Conservation (phyloP, 2,888 invertebrate genomes). For the Nephrocerus scutellatus region DNA sequence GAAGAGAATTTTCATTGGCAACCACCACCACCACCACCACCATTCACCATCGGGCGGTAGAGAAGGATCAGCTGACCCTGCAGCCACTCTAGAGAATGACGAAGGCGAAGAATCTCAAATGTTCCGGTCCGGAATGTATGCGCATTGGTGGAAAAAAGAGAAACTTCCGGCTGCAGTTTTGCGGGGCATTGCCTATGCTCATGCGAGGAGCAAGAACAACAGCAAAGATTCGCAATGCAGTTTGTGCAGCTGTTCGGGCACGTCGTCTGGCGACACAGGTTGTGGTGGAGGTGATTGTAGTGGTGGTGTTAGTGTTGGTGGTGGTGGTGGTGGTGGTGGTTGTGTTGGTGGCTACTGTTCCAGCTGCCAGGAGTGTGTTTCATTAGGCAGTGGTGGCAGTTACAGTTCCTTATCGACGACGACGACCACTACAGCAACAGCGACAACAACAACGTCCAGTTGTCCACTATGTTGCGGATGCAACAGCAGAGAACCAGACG, state of each 20-base stretch:
- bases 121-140: conserved; percentile 78
- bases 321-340: conserved; percentile 32
- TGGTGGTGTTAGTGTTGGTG: conserved; percentile 37
- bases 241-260: conserved; percentile 12
- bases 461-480: conserved; percentile 35
- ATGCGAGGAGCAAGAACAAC: conserved; percentile 51
- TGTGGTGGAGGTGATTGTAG: conserved; percentile 27
- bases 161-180: conserved; percentile 65
- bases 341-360: conserved; percentile 41
- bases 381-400: conserved; percentile 23
- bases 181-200: conserved; percentile 46
- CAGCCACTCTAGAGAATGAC: not conserved
- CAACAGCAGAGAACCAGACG: conserved; percentile 11
- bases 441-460: conserved; percentile 24
- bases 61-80: conserved; percentile 16
- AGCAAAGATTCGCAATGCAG: conserved; percentile 44
- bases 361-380: conserved; percentile 37
- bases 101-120: conserved; percentile 30
- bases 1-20: conserved; percentile 39
- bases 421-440: conserved; percentile 32
- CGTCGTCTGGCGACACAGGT: not conserved
- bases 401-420: conserved; percentile 28
- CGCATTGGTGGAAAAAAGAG: conserved; percentile 91
- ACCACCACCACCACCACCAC: conserved; percentile 24
- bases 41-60: conserved; percentile 23